Evolutionary conservation across 2,113 vertebrate species (phyloP), one percentile per base, ranked within the genome.

Genomic region (Urocitellus parryii): DNA sequence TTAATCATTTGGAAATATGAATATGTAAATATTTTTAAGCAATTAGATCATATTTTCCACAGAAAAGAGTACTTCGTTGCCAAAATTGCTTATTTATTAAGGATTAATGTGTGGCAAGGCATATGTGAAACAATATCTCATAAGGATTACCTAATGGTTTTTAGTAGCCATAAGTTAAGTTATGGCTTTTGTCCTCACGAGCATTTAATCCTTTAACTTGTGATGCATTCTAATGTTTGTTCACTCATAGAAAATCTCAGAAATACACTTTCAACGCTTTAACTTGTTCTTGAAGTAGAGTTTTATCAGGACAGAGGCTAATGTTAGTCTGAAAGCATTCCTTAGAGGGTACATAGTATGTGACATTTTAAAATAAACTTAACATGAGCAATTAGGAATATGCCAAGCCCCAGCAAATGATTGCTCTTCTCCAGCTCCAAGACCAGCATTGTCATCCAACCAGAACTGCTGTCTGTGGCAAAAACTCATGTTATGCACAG

Each of bases 11-110:
- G 20, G 77, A 58, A 89, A 56, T 63, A 37, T 73, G 70, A 34
- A 14, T n/a, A 73, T 95, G 9, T 67, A n/a, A 48, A n/a, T 65
- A 10, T 91, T 92, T 85, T 77, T 16, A 91, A 63, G 77, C 22
- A 85, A 65, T 58, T 77, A 48, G 42, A n/a, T 70, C 78, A 10
- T 45, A 72, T 95, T 94, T 90, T 58, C 72, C 81, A 76, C 16
- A 77, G 51, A 73, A 90, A 81, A 77, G 34, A 74, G 39, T 24
- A 89, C 27, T 56, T 70, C 48, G 18, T 82, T 32, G 2, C 83
- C 53, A 77, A 51, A 63, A 68, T 61, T 92, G 17, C 34, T 37
- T 77, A 73, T 63, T 73, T 82, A 51, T 92, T 83, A 42, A 79
- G 14, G 22, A 77, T 25, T 83, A 68, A 83, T 29, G 82, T 3